Base-by-base conservation (phyloP, 2,113 vertebrate genomes). In the Cheilinus undulatus region DNA sequence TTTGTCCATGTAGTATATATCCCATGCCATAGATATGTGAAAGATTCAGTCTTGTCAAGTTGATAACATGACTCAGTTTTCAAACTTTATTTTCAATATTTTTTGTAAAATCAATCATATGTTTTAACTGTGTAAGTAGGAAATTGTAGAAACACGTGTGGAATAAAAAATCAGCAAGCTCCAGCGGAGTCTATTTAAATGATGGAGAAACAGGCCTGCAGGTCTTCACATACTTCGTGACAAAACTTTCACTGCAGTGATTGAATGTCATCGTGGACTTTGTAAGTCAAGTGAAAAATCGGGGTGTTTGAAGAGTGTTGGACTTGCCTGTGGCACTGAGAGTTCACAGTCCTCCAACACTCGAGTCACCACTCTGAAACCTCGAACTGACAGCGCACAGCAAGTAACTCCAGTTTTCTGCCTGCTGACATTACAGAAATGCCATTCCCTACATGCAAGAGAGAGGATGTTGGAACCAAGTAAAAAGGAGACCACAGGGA, bases 361-460 rank as follows among this genome's bases (percentile, higher is more conserved):
- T 48, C 50, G 4, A 61, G 28, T 84, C 78, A 69, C 58, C 8
- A 17, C 52, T 58, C 17, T 19, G 45, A 53, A 5, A 36, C 30
- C 52, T 61, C 0, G 4, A 78, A 40, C 36, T 72, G 82, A 85
- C 76, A 80, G 58, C 11, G 1, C 75, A 54, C 69, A 75, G 73
- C 46, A 4, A 80, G 73, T 2, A 19, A 52, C 65, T 48, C 19
- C 51, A 50, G 52, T 57, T 51, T 17, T n/a, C 61, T 57, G 68
- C 65, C 61, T 60, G 69, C 57, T 56, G 69, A 52, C 23, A 62
- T 65, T 28, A 74, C 57, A 65, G 32, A 13, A 30, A 51, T 5
- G 49, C 6, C 20, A 20, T 54, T 65, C 66, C 26, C 28, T 58
- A 22, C 69, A 56, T 51, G 60, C 61, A 51, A 52, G 56, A 49